Percentiles rank a stretch among this genome's conserved stretches.
These are phyloP conservation scores for Coluber constrictor DNA, from an alignment of 2,797 vertebrate genomes.

Conservation along the genomic window DNA sequence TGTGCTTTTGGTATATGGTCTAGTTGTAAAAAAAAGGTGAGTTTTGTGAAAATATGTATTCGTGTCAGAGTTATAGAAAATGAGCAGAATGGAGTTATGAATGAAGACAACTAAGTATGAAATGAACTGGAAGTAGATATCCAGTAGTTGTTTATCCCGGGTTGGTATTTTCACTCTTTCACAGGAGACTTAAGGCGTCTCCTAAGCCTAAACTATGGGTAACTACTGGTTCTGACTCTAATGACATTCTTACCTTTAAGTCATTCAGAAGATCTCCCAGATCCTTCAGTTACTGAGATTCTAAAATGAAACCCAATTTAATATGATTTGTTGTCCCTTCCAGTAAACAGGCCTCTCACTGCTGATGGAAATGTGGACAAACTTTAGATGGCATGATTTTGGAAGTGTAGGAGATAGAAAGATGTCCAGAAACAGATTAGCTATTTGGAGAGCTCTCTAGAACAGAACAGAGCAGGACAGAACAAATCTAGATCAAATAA, in stretches of 20 bases:
- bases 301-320: not conserved
- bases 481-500: not conserved
- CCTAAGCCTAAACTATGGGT: not conserved
- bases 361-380: not conserved
- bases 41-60: not conserved
- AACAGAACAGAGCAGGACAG: not conserved
- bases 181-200: too few species aligned
- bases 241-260: too few species aligned
- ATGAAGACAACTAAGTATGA: not conserved
- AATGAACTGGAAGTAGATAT: not conserved
- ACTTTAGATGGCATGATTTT: not conserved
- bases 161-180: not conserved
- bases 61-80: not conserved
- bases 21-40: not conserved
- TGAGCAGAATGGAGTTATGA: not conserved
- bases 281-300: not conserved
- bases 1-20: not conserved
- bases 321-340: not conserved
- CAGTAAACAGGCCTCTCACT: not conserved
- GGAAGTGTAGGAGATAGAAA: not conserved
- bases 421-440: not conserved
- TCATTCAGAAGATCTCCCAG: not conserved
- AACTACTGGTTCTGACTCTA: not conserved
- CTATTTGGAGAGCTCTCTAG: not conserved
- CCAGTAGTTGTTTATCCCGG: not conserved